Conservation (phyloP, 2,113 vertebrate species). For the Rhegmatorhina hoffmannsi region DNA sequence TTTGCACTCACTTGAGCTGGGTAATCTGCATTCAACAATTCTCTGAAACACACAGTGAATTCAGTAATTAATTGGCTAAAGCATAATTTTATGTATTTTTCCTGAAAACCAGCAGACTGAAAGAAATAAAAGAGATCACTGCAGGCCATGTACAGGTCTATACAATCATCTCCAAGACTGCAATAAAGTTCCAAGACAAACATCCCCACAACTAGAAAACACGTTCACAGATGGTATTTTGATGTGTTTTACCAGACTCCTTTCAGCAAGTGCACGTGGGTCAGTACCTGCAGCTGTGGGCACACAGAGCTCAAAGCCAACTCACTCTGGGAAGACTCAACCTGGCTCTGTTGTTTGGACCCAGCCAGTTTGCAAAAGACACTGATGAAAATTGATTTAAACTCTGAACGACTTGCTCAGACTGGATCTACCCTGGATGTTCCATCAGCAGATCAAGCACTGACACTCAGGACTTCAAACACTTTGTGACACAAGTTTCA, state of each 20-base stretch:
- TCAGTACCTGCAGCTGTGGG: not conserved
- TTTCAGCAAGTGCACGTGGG: not conserved
- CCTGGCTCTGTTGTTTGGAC: not conserved
- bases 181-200: not conserved
- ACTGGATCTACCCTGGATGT: not conserved
- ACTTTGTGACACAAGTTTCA: not conserved
- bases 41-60: not conserved
- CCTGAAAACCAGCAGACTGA: not conserved
- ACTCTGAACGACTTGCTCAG: not conserved
- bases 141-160: not conserved
- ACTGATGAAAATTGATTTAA: not conserved
- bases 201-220: not conserved
- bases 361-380: not conserved
- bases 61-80: not conserved
- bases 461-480: not conserved
- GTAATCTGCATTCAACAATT: not conserved
- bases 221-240: not conserved
- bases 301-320: not conserved
- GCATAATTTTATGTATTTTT: not conserved
- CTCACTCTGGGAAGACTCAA: not conserved
- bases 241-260: not conserved
- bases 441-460: not conserved
- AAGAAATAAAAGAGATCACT: not conserved
- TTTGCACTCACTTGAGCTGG: not conserved
- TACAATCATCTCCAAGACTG: not conserved